Evolutionary conservation across 1,140 invertebrate species (phyloP), one percentile per base, ranked within the genome.

Genomic region (Pentalonia nigronervosa): DNA sequence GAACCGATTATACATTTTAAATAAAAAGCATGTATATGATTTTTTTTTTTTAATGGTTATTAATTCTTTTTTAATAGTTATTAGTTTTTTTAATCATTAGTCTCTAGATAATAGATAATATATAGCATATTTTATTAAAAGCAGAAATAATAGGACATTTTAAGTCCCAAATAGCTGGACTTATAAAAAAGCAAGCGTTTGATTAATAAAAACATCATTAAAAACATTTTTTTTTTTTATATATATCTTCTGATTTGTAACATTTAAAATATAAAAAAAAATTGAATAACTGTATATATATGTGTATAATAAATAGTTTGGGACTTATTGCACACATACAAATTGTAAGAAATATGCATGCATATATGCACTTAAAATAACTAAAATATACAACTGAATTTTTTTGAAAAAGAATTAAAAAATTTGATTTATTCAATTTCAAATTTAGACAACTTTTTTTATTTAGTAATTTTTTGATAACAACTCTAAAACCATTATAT

Each of bases 161-260:
- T 91, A 48, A 48, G 90, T 50, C 90, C 90, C 90, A 91, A 91
- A 91, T 21, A 91, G 90, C 60, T 91, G 90, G 90, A 83, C 45
- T 45, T n/a, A 23, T 91, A 90, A 9, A 90, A 76, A 90, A 60
- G 23, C 88, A 90, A 60, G 20, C 30, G 34, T 45, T 48, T 48
- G 34, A 21, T 83, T 41, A 41, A 81, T 81, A 21, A 83, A n/a
- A 67, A 30, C n/a, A 67, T 2, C n/a, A 88, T 88, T 21, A 34
- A 20, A 88, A 87, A 87, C 84, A 87, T 87, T 48, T 88, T 45
- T 86, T 34, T 87, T 41, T 41, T 41, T 2, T 83, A 23, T 83
- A 41, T 41, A 36, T 21, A 21, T 36, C n/a, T 81, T 36, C 4
- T 81, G 20, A 36, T 41, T 23, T 41, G 2, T 23, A 83, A 7